phyloP scores from a whole-genome alignment of 1,140 invertebrate species.

The Bombus confusus region DNA sequence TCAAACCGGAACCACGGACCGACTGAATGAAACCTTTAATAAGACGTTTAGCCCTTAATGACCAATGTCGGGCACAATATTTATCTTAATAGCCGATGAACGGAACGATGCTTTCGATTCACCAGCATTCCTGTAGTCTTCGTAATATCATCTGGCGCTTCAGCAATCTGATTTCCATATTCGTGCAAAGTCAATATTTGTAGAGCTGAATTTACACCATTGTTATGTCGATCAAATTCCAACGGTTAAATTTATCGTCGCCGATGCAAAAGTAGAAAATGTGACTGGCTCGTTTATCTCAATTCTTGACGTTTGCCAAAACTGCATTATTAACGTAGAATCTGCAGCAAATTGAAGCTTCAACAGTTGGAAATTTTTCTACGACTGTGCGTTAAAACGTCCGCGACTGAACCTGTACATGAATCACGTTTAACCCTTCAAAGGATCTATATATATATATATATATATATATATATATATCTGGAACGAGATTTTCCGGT shows the following conservation, averaged over 20 bases:
- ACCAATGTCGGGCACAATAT: constrained; percentile 36
- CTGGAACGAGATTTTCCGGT: neutral
- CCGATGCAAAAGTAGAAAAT: neutral
- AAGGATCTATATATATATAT: too few species aligned
- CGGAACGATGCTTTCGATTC: neutral
- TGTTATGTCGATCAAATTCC: neutral
- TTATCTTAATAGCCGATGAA: constrained; percentile 39
- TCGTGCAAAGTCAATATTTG: neutral
- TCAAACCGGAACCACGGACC: constrained; percentile 35
- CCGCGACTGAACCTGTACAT: too few species aligned
- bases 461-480: neutral
- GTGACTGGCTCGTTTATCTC: too few species aligned
- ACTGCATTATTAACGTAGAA: too few species aligned
- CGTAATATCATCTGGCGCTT: neutral
- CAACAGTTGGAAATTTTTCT: too few species aligned
- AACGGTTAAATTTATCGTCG: neutral
- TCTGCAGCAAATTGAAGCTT: too few species aligned
- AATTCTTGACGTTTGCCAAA: too few species aligned
- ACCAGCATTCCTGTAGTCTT: neutral
- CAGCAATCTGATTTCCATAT: neutral
- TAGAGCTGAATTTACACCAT: neutral
- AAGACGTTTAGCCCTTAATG: constrained; percentile 56
- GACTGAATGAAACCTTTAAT: constrained; percentile 36
- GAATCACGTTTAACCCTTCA: too few species aligned
- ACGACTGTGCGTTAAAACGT: too few species aligned